Conservation (phyloP, 2,113 vertebrate species). For the Phyllopteryx taeniolatus region DNA sequence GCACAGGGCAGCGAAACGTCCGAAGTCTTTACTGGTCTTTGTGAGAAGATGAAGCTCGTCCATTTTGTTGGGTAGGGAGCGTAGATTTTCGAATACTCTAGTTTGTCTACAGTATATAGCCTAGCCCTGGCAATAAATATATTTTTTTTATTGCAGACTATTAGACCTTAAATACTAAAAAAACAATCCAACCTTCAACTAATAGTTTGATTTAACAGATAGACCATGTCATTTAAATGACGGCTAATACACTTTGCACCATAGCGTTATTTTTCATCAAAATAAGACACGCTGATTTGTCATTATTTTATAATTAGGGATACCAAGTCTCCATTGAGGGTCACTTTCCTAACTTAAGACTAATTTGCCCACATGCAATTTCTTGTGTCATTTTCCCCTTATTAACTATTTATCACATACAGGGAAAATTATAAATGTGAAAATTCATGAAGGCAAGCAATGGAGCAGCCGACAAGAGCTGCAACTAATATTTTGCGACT, state of each 20-base stretch:
- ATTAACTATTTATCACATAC: slow-evolving; percentile 96
- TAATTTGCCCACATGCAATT: slow-evolving; percentile 94
- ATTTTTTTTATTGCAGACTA: not conserved
- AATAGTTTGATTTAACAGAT: not conserved
- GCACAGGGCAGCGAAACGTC: too few species aligned
- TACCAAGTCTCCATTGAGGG: slow-evolving; percentile 81
- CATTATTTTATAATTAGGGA: slow-evolving; percentile 83
- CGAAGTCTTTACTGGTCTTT: too few species aligned
- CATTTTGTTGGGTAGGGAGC: too few species aligned
- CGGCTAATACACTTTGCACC: slow-evolving; percentile 84
- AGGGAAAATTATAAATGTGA: slow-evolving; percentile 73
- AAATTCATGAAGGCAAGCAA: slow-evolving; percentile 86
- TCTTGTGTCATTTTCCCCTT: slow-evolving; percentile 96
- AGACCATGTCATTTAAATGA: slow-evolving; percentile 71
- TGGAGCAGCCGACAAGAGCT: slow-evolving; percentile 88
- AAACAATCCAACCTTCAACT: not conserved
- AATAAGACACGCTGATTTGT: slow-evolving; percentile 71
- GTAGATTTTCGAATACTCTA: not conserved
- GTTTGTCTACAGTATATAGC: too few species aligned
- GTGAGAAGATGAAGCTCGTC: too few species aligned
- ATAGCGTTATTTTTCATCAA: slow-evolving; percentile 78
- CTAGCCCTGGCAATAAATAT: too few species aligned
- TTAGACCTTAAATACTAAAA: not conserved
- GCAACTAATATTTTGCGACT: slow-evolving; percentile 99
- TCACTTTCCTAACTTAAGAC: slow-evolving; percentile 92